phyloP scores from a whole-genome alignment of 2,888 invertebrate species.

The Xestobium rufovillosum region DNA sequence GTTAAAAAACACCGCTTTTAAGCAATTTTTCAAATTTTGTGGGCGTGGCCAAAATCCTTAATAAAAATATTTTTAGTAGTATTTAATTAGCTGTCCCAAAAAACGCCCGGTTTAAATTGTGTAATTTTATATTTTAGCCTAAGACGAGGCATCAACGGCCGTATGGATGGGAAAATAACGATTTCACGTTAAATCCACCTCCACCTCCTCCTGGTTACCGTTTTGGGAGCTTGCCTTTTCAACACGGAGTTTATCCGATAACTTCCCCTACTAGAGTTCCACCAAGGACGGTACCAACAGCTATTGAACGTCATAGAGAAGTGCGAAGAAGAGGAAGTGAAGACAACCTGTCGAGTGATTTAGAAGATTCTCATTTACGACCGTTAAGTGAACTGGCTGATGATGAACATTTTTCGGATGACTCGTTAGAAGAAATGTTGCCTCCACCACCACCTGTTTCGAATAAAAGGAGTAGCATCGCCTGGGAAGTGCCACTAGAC shows the following conservation, averaged over 20 bases:
- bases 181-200: conserved; percentile 45
- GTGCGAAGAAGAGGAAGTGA: conserved; percentile 53
- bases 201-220: conserved; percentile 55
- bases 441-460: conserved; percentile 47
- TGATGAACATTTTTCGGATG: conserved; percentile 70
- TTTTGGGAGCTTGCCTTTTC: conserved; percentile 62
- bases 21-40: too few species aligned
- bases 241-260: conserved; percentile 52
- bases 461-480: conserved; percentile 73
- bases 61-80: too few species aligned
- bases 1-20: too few species aligned
- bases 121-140: conserved; percentile 59
- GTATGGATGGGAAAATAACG: conserved; percentile 60
- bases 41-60: too few species aligned
- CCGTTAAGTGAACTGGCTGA: conserved; percentile 43
- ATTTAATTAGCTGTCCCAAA: too few species aligned
- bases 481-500: conserved; percentile 78
- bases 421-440: conserved; percentile 71
- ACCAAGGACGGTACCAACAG: conserved; percentile 62
- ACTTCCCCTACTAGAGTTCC: conserved; percentile 49
- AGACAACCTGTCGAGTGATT: conserved; percentile 39
- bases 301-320: conserved; percentile 71
- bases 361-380: conserved; percentile 34
- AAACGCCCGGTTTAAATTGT: too few species aligned
- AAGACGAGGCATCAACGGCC: conserved; percentile 70